Evolutionary conservation across 2,113 vertebrate genomes (phyloP).

Genomic region (Sturnus vulgaris): DNA sequence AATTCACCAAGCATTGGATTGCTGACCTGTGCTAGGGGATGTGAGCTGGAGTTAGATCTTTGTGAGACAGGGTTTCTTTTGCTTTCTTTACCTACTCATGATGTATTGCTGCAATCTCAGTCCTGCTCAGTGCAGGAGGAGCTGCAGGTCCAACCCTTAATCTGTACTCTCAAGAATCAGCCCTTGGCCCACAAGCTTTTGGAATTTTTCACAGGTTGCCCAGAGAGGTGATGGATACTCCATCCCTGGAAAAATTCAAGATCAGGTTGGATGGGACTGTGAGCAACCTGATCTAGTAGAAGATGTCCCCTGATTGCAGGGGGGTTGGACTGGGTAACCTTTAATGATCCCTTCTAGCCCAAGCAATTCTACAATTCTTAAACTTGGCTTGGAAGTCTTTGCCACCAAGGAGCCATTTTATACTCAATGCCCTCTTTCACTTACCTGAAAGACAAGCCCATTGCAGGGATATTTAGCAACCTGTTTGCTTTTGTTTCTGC

Average conservation of each 20-base stretch:
- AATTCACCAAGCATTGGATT: background rate
- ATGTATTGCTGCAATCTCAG: background rate
- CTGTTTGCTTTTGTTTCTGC: background rate
- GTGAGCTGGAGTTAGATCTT: background rate
- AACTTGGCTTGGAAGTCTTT: background rate
- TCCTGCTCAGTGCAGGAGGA: background rate
- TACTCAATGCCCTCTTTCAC: background rate
- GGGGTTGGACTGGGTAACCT: background rate
- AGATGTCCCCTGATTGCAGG: background rate
- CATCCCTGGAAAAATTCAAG: background rate
- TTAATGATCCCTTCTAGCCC: background rate
- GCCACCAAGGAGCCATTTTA: background rate
- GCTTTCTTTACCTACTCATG: background rate
- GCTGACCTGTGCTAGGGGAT: background rate
- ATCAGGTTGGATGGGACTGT: background rate
- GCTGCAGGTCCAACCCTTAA: background rate
- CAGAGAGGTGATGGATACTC: background rate
- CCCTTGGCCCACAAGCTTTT: background rate
- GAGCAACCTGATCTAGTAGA: background rate
- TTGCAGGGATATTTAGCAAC: background rate
- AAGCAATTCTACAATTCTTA: background rate
- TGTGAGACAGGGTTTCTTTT: background rate
- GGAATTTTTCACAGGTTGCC: background rate
- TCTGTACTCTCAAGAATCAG: background rate
- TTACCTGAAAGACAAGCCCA: background rate